These are phyloP conservation scores for Sebastes nivosus DNA, from an alignment of 2,797 vertebrate genomes.

Conservation along the genomic window DNA sequence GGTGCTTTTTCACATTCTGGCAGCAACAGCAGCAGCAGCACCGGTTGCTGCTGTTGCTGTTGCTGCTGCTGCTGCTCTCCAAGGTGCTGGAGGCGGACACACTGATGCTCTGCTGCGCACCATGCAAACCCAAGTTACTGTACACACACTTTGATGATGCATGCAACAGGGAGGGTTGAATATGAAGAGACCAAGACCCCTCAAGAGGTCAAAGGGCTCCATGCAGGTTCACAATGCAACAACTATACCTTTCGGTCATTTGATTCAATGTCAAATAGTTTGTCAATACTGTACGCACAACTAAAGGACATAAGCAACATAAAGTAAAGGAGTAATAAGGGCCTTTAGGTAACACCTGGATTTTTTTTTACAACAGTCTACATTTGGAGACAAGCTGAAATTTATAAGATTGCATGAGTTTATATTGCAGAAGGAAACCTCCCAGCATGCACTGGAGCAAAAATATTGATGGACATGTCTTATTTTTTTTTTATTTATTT, in stretches of 20 bases:
- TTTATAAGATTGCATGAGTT: not conserved
- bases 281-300: not conserved
- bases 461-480: not conserved
- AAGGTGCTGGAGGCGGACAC: slow-evolving; percentile 54
- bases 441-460: not conserved
- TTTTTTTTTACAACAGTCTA: not conserved
- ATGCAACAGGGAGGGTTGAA: not conserved
- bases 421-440: not conserved
- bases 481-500: too few species aligned
- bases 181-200: too few species aligned
- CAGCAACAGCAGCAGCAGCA: not conserved
- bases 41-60: slow-evolving; percentile 7
- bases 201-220: not conserved
- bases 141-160: not conserved
- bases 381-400: not conserved
- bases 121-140: not conserved
- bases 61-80: slow-evolving; percentile 64
- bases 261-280: not conserved
- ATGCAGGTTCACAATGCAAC: not conserved
- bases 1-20: not conserved
- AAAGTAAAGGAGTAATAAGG: too few species aligned
- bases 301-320: too few species aligned
- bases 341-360: not conserved
- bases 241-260: not conserved
- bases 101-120: not conserved